Conservation (phyloP, 2,113 vertebrate species). For the Carettochelys insculpta region DNA sequence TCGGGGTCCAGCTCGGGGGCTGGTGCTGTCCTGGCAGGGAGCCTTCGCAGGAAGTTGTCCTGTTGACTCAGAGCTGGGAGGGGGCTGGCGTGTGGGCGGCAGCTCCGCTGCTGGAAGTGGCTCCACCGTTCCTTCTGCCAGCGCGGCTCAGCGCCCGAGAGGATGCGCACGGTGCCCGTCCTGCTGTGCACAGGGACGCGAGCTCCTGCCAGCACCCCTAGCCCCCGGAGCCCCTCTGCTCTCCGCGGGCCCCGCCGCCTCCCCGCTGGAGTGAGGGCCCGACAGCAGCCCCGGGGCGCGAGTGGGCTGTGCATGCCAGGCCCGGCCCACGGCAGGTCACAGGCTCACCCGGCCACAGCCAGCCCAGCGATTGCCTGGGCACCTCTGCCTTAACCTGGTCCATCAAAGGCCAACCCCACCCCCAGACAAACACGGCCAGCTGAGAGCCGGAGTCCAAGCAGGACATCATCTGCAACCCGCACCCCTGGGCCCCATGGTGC, state of each 20-base stretch:
- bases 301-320: background rate
- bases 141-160: accelerated
- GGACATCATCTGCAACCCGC: background rate
- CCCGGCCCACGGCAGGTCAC: background rate
- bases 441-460: background rate
- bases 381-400: background rate
- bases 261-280: background rate
- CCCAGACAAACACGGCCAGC: background rate
- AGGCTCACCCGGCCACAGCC: background rate
- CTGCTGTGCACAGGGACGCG: background rate
- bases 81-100: background rate
- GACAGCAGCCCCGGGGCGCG: background rate
- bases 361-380: background rate
- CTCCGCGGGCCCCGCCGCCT: too few relatives aligned
- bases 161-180: background rate
- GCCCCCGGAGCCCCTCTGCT: background rate
- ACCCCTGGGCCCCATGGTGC: background rate
- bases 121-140: accelerated
- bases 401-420: background rate
- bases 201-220: background rate
- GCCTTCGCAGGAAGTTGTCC: constrained; percentile 32
- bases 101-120: background rate
- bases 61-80: constrained; percentile 14
- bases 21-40: background rate
- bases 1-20: background rate